Evolutionary conservation across 1,140 invertebrate species (phyloP), one percentile per base, ranked within the genome.

Genomic region (Anoplolepis gracilipes): DNA sequence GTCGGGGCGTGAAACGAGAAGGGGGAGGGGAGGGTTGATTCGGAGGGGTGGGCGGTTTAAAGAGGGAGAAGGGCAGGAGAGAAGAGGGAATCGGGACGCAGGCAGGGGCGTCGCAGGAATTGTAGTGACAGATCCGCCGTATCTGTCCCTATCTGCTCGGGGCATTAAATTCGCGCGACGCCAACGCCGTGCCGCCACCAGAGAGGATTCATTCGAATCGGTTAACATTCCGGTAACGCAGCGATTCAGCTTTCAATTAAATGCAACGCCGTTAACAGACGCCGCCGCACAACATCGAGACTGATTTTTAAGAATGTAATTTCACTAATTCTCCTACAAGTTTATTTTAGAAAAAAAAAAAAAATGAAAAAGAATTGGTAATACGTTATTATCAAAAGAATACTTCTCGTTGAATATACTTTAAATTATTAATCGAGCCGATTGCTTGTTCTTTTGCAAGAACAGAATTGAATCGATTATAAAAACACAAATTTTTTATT

Each of bases 1-100:
- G 93, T 85, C 92, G 90, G 88, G 92, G 93, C 93, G 93, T 94
- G 93, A 95, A 95, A 95, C 92, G 92, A 92, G 85, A 85, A 85
- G 49, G 85, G 85, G 88, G 61, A n/a, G n/a, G n/a, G n/a, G n/a
- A 84, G 85, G 88, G 73, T 84, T 61, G 86, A 87, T 82, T 33
- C 39, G 39, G 16, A 19, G 46, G 46, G 46, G 42, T 25, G 67
- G 49, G 36, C 22, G 59, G 57, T 61, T 7, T 28, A 46, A n/a
- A 62, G 49, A 16, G 25, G 64, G 77, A 33, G 85, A 30, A 33
- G 33, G 46, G 22, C 13, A 33, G 49, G 28, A 16, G 57, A 84
- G 88, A 30, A 13, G 16, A 25, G 79, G 79, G 25, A 36, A 46
- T 28, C 42, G 53, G 61, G 70, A 42, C 42, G 81, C 30, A 61